Percentiles rank a stretch among this genome's conserved stretches.
These are phyloP conservation scores for Monochamus alternatus DNA, from an alignment of 2,888 invertebrate species.

Conservation along the genomic window DNA sequence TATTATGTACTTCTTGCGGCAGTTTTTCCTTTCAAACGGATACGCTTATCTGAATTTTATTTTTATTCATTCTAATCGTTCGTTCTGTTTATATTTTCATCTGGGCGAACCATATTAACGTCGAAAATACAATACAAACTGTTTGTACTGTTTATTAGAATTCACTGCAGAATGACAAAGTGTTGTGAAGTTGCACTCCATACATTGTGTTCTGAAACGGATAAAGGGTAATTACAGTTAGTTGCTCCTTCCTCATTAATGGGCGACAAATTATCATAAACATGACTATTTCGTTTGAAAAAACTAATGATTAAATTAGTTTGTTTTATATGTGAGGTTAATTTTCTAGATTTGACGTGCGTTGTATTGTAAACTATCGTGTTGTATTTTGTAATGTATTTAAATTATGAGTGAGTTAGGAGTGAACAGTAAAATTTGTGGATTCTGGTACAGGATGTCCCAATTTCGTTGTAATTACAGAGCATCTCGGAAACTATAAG, in stretches of 20 bases:
- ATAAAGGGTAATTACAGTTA: slow-evolving; percentile 29
- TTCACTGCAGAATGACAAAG: slow-evolving; percentile 45
- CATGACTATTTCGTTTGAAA: slow-evolving; percentile 20
- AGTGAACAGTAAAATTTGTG: too few species aligned
- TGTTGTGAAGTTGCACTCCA: slow-evolving; percentile 58
- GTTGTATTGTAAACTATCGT: too few species aligned
- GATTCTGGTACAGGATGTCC: too few species aligned
- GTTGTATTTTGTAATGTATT: too few species aligned
- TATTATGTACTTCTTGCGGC: not conserved
- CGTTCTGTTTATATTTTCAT: not conserved
- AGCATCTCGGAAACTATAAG: too few species aligned
- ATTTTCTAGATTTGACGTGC: too few species aligned
- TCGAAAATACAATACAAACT: not conserved
- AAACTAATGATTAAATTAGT: not conserved
- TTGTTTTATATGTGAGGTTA: too few species aligned
- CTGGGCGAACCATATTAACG: not conserved
- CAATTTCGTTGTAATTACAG: too few species aligned
- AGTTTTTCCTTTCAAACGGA: slow-evolving; percentile 13
- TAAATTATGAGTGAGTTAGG: too few species aligned
- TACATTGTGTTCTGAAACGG: slow-evolving; percentile 44
- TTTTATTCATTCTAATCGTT: not conserved
- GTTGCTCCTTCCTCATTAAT: slow-evolving; percentile 3
- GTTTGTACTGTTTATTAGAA: not conserved
- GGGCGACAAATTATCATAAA: not conserved
- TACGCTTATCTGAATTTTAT: slow-evolving; percentile 13